Percentiles rank a stretch among this genome's conserved stretches.
Conservation (phyloP, 1,140 invertebrate species). For the Calliopsis andreniformis region DNA sequence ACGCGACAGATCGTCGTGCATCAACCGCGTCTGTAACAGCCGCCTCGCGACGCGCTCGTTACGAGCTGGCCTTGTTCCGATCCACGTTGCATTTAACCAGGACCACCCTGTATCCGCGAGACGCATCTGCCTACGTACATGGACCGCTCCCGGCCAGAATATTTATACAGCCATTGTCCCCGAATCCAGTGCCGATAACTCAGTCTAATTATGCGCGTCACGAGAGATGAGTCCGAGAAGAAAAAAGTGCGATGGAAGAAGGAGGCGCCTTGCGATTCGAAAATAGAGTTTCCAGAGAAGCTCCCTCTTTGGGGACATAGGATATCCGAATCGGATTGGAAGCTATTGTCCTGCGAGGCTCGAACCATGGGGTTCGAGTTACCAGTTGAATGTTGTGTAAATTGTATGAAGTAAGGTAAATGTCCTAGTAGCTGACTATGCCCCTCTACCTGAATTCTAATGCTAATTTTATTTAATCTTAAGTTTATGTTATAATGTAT, state of each 20-base stretch:
- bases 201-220: conserved; percentile 72
- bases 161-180: conserved; percentile 79
- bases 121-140: conserved; percentile 67
- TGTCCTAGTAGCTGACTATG: too few species aligned
- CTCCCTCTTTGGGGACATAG: too few species aligned
- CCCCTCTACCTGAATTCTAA: too few species aligned
- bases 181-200: conserved; percentile 74
- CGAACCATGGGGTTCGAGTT: too few species aligned
- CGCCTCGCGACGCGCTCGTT: conserved; percentile 72
- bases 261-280: background rate
- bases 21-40: conserved; percentile 66
- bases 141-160: conserved; percentile 63
- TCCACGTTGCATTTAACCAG: conserved; percentile 68
- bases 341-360: too few species aligned
- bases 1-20: conserved; percentile 66
- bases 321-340: too few species aligned
- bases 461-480: too few species aligned
- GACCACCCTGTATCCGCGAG: conserved; percentile 67
- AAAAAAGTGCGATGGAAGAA: background rate
- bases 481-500: too few species aligned
- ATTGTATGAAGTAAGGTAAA: too few species aligned
- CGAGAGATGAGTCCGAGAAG: conserved; percentile 30
- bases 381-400: too few species aligned
- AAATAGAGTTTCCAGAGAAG: background rate
- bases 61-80: conserved; percentile 68